Conservation (phyloP, 2,113 vertebrate species). For the Misgurnus anguillicaudatus region DNA sequence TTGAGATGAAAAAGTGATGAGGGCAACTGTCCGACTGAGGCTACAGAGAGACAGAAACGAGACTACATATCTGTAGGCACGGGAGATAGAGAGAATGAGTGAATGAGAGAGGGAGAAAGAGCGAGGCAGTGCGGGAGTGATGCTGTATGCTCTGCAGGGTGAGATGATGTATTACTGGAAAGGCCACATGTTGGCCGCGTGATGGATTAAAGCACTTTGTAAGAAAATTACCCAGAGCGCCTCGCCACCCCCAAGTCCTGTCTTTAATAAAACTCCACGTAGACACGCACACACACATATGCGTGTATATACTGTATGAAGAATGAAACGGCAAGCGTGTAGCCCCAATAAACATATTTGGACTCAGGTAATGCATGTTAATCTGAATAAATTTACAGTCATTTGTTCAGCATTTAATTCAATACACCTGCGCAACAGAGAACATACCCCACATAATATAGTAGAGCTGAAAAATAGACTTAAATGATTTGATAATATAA, state of each 20-base stretch:
- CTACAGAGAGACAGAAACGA: constrained; percentile 13
- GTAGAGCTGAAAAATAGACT: background rate
- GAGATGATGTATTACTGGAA: constrained; percentile 98
- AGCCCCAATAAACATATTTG: constrained; percentile 28
- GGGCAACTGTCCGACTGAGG: constrained; percentile 8
- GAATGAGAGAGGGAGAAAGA: constrained; percentile 48
- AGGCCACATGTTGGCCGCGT: constrained; percentile 96
- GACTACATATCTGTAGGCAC: constrained; percentile 36
- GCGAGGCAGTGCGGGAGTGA: constrained; percentile 53
- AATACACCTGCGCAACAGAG: constrained; percentile 25
- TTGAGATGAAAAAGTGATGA: constrained; percentile 25
- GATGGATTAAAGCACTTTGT: constrained; percentile 99
- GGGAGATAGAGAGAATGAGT: constrained; percentile 15
- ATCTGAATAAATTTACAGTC: constrained; percentile 39
- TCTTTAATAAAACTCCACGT: constrained; percentile 99
- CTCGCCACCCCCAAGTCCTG: constrained; percentile 94
- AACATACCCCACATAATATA: constrained; percentile 5
- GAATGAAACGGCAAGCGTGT: constrained; percentile 18
- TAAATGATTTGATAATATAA: background rate
- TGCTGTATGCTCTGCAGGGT: constrained; percentile 74
- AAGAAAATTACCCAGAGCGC: constrained; percentile 98
- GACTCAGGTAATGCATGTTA: constrained; percentile 38
- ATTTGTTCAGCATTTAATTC: constrained; percentile 37
- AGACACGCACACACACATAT: constrained; percentile 48
- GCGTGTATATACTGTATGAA: constrained; percentile 68